Evolutionary conservation across 2,797 vertebrate genomes (phyloP), one percentile per base, ranked within the genome.

Genomic region (Gadopsis bispinosus): DNA sequence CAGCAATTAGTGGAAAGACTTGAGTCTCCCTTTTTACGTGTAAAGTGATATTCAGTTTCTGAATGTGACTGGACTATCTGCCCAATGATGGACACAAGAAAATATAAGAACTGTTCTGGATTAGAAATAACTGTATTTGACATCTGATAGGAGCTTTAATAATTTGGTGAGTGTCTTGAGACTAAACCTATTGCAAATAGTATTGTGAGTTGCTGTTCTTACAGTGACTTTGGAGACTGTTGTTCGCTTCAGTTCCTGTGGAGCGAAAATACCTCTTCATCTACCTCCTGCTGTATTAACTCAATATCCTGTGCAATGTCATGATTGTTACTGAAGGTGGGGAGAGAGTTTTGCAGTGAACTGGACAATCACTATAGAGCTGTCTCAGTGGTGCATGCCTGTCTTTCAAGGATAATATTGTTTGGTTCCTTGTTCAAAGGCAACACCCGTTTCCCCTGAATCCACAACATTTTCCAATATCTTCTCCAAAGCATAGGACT

Each of bases 201-300:
- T 20, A n/a, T 26, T 0, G 7, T 0, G 19, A 61, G 50, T 64
- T 67, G 7, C 14, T 65, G 43, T 45, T 58, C 4, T 54, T 39
- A 11, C 9, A 70, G 66, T 55, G 61, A 75, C 78, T 77, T 65
- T 66, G 43, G 35, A 68, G 45, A 37, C 37, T 62, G 76, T 76
- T 73, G 37, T 78, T 63, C 58, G 84, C 71, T 59, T 74, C 77
- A 19, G 29, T 77, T 88, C 79, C 91, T 69, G 78, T 50, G 53
- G 81, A 76, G 87, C 33, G 13, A 41, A 69, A 75, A 80, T 65
- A 61, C 72, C 55, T 74, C 73, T 83, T 81, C 85, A 87, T 89
- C 75, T 87, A 60, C 79, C 88, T 65, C 86, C 88, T 60, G 83
- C 85, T 86, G 90, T 33, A 81, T 73, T 76, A 60, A 77, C 78